These are phyloP conservation scores for Drosophila flavopinicola DNA, from an alignment of 2,888 invertebrate genomes.

Conservation along the genomic window DNA sequence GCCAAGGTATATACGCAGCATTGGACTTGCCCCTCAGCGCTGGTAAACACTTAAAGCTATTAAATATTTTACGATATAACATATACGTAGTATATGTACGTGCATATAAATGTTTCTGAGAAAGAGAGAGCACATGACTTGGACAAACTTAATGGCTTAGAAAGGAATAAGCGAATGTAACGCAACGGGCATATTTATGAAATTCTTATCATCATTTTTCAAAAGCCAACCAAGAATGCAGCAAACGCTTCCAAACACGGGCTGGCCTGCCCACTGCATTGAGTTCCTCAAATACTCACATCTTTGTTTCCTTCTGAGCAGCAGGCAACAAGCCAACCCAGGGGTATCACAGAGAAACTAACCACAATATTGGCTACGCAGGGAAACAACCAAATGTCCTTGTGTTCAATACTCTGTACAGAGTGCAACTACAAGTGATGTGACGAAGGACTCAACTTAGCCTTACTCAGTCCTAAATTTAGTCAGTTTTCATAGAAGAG, in stretches of 20 bases:
- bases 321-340: background rate
- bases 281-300: conserved; percentile 46
- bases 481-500: background rate
- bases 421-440: too few relatives aligned
- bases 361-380: conserved; percentile 19
- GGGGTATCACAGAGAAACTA: background rate
- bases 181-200: conserved; percentile 77
- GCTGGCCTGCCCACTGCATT: conserved; percentile 10
- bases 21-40: conserved; percentile 8
- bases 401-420: background rate
- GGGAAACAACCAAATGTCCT: conserved; percentile 1
- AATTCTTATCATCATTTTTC: conserved; percentile 75
- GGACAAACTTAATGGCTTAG: conserved; percentile 70
- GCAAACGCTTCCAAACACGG: conserved; percentile 12
- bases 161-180: conserved; percentile 69
- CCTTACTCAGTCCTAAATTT: background rate
- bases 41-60: conserved; percentile 73
- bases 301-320: conserved; percentile 17
- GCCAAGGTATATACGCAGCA: conserved; percentile 21
- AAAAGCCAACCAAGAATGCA: conserved; percentile 55
- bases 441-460: too few relatives aligned
- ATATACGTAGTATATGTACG: conserved; percentile 16
- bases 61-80: conserved; percentile 77
- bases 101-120: conserved; percentile 1
- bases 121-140: conserved; percentile 1